Evolutionary conservation across 2,797 vertebrate species (phyloP).

Genomic region (Bovichtus variegatus): DNA sequence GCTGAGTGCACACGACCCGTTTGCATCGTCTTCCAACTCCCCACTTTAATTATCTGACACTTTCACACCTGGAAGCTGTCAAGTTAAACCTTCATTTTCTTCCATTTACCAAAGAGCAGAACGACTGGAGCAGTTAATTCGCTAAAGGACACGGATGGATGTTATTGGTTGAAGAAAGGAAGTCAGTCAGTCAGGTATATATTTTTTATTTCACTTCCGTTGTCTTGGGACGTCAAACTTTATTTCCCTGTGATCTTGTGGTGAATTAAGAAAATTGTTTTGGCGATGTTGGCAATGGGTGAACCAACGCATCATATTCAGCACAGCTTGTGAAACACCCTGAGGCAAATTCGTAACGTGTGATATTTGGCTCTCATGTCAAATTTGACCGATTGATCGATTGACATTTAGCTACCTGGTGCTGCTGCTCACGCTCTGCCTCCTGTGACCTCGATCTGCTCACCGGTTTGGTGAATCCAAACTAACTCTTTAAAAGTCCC

Average conservation of each 20-base stretch:
- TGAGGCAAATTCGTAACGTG: too few relatives aligned
- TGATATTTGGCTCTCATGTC: too few relatives aligned
- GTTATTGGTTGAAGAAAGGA: conserved; percentile 23
- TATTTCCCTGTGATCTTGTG: conserved; percentile 20
- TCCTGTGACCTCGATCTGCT: too few relatives aligned
- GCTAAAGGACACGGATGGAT: conserved; percentile 44
- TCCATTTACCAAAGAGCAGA: conserved; percentile 19
- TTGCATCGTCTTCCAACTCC: conserved; percentile 24
- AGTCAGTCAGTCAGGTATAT: conserved; percentile 15
- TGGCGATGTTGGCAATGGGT: too few relatives aligned
- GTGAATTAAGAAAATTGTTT: conserved; percentile 25
- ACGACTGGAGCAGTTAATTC: conserved; percentile 35
- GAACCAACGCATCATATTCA: too few relatives aligned
- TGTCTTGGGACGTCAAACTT: conserved; percentile 28
- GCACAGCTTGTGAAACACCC: too few relatives aligned
- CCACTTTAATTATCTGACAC: conserved; percentile 41
- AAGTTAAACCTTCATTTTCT: conserved; percentile 16
- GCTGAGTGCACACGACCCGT: conserved; percentile 26
- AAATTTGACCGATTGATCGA: too few relatives aligned
- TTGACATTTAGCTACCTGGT: too few relatives aligned
- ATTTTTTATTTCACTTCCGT: conserved; percentile 32
- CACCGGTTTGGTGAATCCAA: too few relatives aligned
- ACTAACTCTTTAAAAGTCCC: too few relatives aligned
- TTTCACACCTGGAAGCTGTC: conserved; percentile 17
- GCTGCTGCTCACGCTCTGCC: too few relatives aligned